Base-by-base conservation (phyloP, 2,797 vertebrate genomes). In the Myotis daubentonii region DNA sequence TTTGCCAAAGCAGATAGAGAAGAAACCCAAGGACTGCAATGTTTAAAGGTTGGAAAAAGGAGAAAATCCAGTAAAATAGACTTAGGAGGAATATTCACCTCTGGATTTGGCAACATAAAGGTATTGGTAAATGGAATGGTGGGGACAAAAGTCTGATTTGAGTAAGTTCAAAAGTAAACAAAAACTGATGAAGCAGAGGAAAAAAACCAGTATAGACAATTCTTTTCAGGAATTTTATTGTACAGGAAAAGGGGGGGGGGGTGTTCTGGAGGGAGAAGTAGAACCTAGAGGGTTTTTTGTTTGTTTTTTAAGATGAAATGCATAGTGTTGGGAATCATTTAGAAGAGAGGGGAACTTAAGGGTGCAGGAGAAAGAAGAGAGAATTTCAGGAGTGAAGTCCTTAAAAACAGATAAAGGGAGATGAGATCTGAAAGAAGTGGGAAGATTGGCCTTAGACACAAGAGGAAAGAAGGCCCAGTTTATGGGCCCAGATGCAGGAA, bases 381-480 rank as follows among this genome's bases (percentile, higher is more conserved):
- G 41, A n/a, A 80, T 86, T 88, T 90, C 51, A 80, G 51, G 51
- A 83, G 11, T 68, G 57, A 94, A 87, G 60, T 89, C 36, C 36
- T 82, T 51, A 51, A 75, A 30, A 82, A 33, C 19, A 87, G 72
- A 30, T 3, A 82, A 89, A n/a, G 87, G 38, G 76, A 94, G 81
- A 80, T 38, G 44, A 89, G 66, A 30, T 70, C 33, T 86, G 86
- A 95, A 81, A 12, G 71, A 92, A 89, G 75, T 38, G 44, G 30
- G 55, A 89, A 53, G 23, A 36, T 8, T 75, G 36, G 15, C 41
- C 44, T 68, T 44, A 83, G 36, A 66, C 33, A 80, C 55, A 78
- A 82, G 41, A 92, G 38, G 30, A 93, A 92, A 70, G 44, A 44
- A 65, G 38, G 78, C 28, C 83, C 89, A 41, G 28, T 94, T 94